Conservation (phyloP, 2,797 vertebrate genomes). For the Semotilus atromaculatus region DNA sequence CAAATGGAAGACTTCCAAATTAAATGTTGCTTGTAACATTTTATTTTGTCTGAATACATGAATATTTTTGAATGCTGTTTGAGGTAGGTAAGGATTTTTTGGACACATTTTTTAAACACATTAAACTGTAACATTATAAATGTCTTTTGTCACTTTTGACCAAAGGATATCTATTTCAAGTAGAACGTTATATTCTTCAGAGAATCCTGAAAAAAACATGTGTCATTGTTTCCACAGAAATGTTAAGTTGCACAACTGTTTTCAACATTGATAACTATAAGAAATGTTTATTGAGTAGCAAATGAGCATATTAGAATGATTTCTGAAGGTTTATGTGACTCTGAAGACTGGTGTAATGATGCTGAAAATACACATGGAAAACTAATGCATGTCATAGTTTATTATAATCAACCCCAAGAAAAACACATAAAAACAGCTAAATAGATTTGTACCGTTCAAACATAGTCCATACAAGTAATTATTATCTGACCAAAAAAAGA, state of each 20-base stretch:
- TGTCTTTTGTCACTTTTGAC: no score
- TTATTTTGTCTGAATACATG: not conserved
- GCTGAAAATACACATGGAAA: not conserved
- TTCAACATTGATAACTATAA: not conserved
- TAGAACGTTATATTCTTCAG: not conserved
- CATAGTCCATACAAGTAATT: not conserved
- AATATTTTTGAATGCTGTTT: not conserved
- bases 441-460: not conserved
- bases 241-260: not conserved
- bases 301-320: not conserved
- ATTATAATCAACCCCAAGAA: not conserved
- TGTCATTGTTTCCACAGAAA: not conserved
- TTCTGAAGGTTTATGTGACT: not conserved
- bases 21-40: not conserved
- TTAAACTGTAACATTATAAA: no score
- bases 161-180: not conserved
- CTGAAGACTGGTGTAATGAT: not conserved
- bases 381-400: not conserved
- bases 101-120: not conserved
- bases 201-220: not conserved
- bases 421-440: not conserved
- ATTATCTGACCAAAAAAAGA: not conserved
- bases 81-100: not conserved
- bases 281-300: not conserved
- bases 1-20: not conserved